Percentiles rank a stretch among this genome's conserved stretches.
These are phyloP conservation scores for Arrhopalites spinosus DNA, from an alignment of 2,888 invertebrate species.

Conservation along the genomic window DNA sequence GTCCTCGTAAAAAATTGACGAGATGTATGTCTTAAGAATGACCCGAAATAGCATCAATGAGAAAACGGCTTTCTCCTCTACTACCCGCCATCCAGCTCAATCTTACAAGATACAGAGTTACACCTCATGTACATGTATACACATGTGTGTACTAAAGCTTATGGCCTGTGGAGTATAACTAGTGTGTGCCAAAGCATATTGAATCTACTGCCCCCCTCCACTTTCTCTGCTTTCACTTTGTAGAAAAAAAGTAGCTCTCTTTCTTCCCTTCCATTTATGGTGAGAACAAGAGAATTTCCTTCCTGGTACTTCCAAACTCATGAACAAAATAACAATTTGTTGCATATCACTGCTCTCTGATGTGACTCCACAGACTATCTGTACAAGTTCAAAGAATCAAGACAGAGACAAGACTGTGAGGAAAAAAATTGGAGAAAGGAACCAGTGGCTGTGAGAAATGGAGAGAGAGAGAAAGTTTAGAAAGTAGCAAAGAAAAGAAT, in stretches of 20 bases:
- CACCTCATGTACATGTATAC: not conserved
- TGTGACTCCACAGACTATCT: constrained; percentile 15
- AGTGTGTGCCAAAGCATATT: no score
- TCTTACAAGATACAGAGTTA: not conserved
- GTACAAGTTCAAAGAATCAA: not conserved
- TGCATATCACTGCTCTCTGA: constrained; percentile 27
- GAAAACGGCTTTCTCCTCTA: not conserved
- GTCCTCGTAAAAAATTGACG: constrained; percentile 32
- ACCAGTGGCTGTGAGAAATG: not conserved
- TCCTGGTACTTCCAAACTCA: not conserved
- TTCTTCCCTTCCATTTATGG: no score
- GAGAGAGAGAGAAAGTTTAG: not conserved
- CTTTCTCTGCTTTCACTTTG: not conserved
- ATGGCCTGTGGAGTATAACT: not conserved
- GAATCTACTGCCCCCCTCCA: not conserved
- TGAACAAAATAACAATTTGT: constrained; percentile 30
- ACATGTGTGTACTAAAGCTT: not conserved
- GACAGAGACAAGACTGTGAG: not conserved
- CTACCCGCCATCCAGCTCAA: not conserved
- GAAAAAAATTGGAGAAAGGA: not conserved
- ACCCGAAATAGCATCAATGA: constrained; percentile 21
- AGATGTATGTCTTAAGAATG: constrained; percentile 16
- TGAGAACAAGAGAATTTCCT: not conserved
- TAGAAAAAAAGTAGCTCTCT: not conserved
- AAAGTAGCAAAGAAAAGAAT: not conserved